Percentiles rank a stretch among this genome's conserved stretches.
Conservation (phyloP, 2,797 vertebrate genomes). For the Scarus forsteni region DNA sequence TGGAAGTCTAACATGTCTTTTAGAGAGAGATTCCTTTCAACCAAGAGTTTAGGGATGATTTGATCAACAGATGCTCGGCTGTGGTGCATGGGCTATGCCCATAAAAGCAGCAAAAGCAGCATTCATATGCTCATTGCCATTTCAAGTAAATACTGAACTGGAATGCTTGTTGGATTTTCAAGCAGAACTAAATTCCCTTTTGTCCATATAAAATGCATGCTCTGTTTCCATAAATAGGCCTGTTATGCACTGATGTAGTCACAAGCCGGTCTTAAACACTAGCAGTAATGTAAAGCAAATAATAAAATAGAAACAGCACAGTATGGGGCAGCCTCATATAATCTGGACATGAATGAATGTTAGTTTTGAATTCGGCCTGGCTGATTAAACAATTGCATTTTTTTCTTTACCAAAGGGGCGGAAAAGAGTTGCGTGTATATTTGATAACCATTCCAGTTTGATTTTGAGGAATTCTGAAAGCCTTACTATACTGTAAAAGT, state of each 20-base stretch:
- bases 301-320: neutral
- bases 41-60: slow-evolving; percentile 1
- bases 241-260: neutral
- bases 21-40: neutral
- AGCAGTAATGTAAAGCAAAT: neutral
- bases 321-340: neutral
- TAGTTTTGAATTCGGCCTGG: no score
- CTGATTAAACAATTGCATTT: no score
- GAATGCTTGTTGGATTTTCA: neutral
- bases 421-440: no score
- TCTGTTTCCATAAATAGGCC: neutral
- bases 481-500: no score
- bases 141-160: neutral
- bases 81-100: slow-evolving; percentile 2
- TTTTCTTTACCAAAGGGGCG: no score
- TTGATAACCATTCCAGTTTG: no score
- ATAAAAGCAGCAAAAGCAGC: no score
- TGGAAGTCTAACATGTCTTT: neutral
- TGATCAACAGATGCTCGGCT: slow-evolving; percentile 10
- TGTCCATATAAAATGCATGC: neutral
- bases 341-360: no score
- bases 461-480: no score
- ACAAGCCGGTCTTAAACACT: neutral
- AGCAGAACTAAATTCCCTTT: neutral
- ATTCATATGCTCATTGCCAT: neutral